Conservation (phyloP, 1,140 invertebrate genomes). For the Sminthurinus signatus region DNA sequence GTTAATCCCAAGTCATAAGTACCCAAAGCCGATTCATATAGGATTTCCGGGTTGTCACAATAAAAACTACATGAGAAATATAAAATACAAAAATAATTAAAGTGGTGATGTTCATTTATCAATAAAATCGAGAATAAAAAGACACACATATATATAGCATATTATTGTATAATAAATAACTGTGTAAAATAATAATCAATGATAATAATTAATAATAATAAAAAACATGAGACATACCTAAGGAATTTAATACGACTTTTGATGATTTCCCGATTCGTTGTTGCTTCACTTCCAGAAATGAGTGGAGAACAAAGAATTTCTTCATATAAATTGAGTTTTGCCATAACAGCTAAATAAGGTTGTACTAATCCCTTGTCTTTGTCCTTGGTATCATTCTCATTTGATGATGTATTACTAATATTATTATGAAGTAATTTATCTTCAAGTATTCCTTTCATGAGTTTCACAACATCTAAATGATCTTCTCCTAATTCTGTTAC, state of each 20-base stretch:
- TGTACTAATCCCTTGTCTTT: conserved; percentile 9
- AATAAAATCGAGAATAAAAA: too few species aligned
- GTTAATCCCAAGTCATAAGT: conserved; percentile 37
- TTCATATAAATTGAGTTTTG: conserved; percentile 33
- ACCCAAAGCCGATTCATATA: conserved; percentile 38
- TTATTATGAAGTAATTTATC: too few species aligned
- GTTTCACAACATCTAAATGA: conserved; percentile 23
- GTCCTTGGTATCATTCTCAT: conserved; percentile 2
- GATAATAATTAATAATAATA: background rate
- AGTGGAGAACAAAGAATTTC: conserved; percentile 28
- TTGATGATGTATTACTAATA: background rate
- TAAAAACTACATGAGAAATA: conserved; percentile 33
- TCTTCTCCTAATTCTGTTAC: conserved; percentile 34
- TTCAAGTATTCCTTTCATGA: conserved; percentile 28
- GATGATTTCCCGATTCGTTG: conserved; percentile 19
- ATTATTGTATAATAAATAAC: background rate
- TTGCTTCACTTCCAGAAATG: conserved; percentile 20
- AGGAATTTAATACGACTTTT: conserved; percentile 36
- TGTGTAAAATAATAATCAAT: background rate
- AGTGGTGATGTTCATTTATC: background rate
- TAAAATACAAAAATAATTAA: conserved; percentile 1
- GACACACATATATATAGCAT: background rate
- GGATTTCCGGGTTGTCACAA: conserved; percentile 36
- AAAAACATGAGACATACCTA: conserved; percentile 17
- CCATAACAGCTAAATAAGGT: conserved; percentile 35